These are phyloP conservation scores for Phanerotoma sp. DNA, from an alignment of 2,888 invertebrate species.

Conservation along the genomic window DNA sequence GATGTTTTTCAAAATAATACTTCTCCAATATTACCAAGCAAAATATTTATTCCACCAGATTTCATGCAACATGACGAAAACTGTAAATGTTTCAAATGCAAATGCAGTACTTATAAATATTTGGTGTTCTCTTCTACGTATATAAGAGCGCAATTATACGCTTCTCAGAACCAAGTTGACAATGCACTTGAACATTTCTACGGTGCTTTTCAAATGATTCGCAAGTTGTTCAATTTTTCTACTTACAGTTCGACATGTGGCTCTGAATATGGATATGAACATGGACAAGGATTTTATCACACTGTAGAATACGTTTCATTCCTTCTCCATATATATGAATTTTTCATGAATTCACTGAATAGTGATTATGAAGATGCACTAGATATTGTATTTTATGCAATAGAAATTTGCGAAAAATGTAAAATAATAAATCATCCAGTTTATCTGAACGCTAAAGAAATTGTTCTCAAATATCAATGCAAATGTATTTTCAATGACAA, in stretches of 20 bases:
- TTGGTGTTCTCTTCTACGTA: conserved; percentile 43
- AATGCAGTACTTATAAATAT: conserved; percentile 42
- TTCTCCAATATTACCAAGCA: conserved; percentile 45
- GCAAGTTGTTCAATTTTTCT: conserved; percentile 27
- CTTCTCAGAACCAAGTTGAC: conserved; percentile 35
- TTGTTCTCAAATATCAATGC: conserved; percentile 36
- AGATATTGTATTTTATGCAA: conserved; percentile 35
- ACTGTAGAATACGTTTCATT: conserved; percentile 43
- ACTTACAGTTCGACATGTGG: too few relatives aligned
- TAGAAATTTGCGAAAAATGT: conserved; percentile 37
- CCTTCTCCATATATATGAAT: conserved; percentile 44
- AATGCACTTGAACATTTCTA: conserved; percentile 45
- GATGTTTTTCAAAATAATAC: too few relatives aligned
- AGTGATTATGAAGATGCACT: conserved; percentile 26
- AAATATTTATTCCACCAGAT: conserved; percentile 40
- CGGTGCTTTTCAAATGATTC: conserved; percentile 43
- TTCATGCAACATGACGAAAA: conserved; percentile 41
- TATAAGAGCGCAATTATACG: conserved; percentile 49
- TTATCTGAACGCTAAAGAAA: conserved; percentile 37
- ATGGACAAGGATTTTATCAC: conserved; percentile 23
- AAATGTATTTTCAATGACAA: conserved; percentile 24
- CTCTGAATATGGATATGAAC: too few relatives aligned
- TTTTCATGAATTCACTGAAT: conserved; percentile 32
- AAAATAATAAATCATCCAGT: conserved; percentile 44
- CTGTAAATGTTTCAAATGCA: conserved; percentile 50